Percentiles rank a stretch among this genome's conserved stretches.
phyloP scores from a whole-genome alignment of 1,140 invertebrate genomes.

The Ectropis grisescens region DNA sequence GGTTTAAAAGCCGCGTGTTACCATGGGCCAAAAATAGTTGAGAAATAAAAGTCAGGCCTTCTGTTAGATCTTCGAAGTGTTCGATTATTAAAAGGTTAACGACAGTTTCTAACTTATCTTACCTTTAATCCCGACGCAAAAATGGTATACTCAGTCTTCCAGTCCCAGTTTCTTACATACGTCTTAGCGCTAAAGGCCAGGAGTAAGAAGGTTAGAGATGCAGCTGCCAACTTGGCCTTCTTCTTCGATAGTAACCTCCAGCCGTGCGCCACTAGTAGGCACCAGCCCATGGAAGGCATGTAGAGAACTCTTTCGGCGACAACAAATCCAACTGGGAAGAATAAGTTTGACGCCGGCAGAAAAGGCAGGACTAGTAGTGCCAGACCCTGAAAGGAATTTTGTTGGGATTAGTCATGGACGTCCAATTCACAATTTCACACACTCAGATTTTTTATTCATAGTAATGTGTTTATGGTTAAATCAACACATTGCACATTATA shows the following conservation, averaged over 20 bases:
- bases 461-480: too few species aligned
- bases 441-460: not conserved
- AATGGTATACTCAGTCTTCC: slow-evolving; percentile 93
- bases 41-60: too few species aligned
- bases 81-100: too few species aligned
- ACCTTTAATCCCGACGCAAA: slow-evolving; percentile 90
- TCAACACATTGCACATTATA: too few species aligned
- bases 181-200: slow-evolving; percentile 87
- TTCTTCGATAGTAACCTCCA: slow-evolving; percentile 68
- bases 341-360: slow-evolving; percentile 95
- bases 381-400: slow-evolving; percentile 74
- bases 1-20: too few species aligned
- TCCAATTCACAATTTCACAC: not conserved
- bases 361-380: slow-evolving; percentile 92
- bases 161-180: slow-evolving; percentile 89
- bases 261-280: slow-evolving; percentile 91
- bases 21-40: too few species aligned
- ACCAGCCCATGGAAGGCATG: slow-evolving; percentile 98
- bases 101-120: too few species aligned
- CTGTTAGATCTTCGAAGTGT: too few species aligned
- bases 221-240: slow-evolving; percentile 74
- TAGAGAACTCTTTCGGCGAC: slow-evolving; percentile 96
- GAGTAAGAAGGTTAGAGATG: slow-evolving; percentile 73
- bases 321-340: slow-evolving; percentile 98
- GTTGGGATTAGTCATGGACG: not conserved